phyloP scores from a whole-genome alignment of 1,140 invertebrate genomes.

The Lordiphosa mommai region DNA sequence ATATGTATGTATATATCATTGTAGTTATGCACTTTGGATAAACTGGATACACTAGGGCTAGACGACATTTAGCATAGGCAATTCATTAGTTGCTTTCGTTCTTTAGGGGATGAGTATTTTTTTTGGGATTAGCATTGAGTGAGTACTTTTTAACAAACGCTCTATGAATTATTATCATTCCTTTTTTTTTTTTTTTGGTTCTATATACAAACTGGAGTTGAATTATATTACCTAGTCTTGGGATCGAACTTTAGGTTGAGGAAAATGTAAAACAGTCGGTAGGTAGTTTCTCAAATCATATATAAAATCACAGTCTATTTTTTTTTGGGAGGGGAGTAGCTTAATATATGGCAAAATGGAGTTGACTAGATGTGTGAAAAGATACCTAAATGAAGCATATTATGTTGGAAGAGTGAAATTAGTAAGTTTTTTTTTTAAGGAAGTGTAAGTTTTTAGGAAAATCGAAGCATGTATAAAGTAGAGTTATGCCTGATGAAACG shows the following conservation, averaged over 20 bases:
- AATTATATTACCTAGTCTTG: too few relatives aligned
- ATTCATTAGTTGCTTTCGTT: slow-evolving; percentile 74
- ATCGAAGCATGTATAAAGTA: too few relatives aligned
- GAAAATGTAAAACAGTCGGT: not conserved
- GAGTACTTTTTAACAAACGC: slow-evolving; percentile 51
- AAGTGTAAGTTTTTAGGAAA: too few relatives aligned
- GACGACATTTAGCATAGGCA: slow-evolving; percentile 73
- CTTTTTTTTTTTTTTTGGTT: slow-evolving; percentile 1
- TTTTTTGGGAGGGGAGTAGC: not conserved
- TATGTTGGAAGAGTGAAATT: not conserved
- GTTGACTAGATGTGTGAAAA: slow-evolving; percentile 57
- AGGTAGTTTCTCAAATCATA: not conserved
- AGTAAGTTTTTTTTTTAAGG: too few relatives aligned
- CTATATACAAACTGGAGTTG: slow-evolving; percentile 20
- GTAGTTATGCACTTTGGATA: slow-evolving; percentile 26
- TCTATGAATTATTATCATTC: slow-evolving; percentile 14
- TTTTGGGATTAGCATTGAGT: slow-evolving; percentile 19
- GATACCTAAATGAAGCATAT: slow-evolving; percentile 1
- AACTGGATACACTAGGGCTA: slow-evolving; percentile 21
- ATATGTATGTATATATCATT: slow-evolving; percentile 16
- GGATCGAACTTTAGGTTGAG: not conserved
- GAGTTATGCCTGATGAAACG: too few relatives aligned
- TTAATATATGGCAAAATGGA: slow-evolving; percentile 38
- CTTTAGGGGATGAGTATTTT: slow-evolving; percentile 43
- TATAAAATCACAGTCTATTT: slow-evolving; percentile 33